These are phyloP conservation scores for Poliocrania exsul DNA, from an alignment of 2,797 vertebrate species.

Conservation along the genomic window DNA sequence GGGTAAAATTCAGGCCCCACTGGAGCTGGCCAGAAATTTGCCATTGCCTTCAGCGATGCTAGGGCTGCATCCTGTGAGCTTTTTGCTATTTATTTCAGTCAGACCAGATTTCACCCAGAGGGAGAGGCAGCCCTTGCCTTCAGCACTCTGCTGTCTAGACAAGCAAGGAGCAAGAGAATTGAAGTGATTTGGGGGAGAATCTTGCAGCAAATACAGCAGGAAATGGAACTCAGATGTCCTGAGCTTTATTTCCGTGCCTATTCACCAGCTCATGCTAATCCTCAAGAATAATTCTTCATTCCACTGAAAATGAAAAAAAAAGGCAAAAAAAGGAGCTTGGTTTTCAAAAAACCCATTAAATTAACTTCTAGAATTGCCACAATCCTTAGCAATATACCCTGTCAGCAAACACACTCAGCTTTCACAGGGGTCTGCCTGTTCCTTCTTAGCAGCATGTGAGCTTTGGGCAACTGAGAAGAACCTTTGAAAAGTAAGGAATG, in stretches of 20 bases:
- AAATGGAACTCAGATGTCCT: constrained; percentile 28
- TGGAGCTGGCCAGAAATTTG: background rate
- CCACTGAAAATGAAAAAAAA: background rate
- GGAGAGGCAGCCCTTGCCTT: background rate
- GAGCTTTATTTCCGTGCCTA: background rate
- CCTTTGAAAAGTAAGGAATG: background rate
- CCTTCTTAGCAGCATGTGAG: background rate
- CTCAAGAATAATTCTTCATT: constrained; percentile 20
- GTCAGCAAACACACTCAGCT: background rate
- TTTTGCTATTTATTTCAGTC: constrained; percentile 11
- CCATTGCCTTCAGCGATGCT: background rate
- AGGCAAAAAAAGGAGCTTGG: accelerated
- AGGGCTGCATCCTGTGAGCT: background rate
- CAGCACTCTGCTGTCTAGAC: constrained; percentile 11
- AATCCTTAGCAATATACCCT: background rate
- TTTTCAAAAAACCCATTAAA: background rate
- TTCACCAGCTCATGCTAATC: background rate
- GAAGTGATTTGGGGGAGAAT: background rate
- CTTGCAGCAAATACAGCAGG: background rate
- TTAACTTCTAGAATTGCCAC: background rate
- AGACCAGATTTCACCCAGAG: constrained; percentile 34
- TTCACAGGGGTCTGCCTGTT: background rate
- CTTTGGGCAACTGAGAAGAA: background rate
- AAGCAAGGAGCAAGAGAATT: background rate
- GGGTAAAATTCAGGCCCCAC: background rate